Conservation (phyloP, 92 coral and sea anemone species). For the Porites lobata region DNA sequence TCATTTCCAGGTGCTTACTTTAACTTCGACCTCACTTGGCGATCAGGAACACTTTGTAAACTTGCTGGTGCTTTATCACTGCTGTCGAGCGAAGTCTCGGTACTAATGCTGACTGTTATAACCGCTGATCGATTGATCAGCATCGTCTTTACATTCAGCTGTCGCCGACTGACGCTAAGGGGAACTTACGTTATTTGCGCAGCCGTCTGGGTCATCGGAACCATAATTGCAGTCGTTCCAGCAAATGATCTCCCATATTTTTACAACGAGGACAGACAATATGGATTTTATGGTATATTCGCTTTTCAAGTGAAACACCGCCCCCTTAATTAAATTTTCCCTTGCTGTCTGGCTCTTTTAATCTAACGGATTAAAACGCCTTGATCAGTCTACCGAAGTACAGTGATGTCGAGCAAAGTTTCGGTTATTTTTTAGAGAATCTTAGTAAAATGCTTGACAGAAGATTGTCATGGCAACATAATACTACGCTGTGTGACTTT, state of each 20-base stretch:
- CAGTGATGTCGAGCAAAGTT: too few species aligned
- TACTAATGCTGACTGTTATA: constrained; percentile 66
- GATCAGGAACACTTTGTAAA: constrained; percentile 62
- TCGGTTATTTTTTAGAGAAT: too few species aligned
- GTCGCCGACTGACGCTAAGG: constrained; percentile 42
- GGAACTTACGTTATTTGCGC: constrained; percentile 44
- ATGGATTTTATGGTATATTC: constrained; percentile 62
- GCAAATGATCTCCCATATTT: constrained; percentile 48
- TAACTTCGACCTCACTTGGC: constrained; percentile 65
- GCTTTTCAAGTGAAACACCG: too few species aligned
- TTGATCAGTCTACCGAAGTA: too few species aligned
- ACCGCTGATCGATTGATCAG: constrained; percentile 73
- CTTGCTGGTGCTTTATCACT: constrained; percentile 75
- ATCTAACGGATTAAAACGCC: too few species aligned
- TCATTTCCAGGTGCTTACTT: constrained; percentile 53
- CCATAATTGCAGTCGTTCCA: constrained; percentile 53
- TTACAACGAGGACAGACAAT: constrained; percentile 44
- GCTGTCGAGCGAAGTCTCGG: constrained; percentile 77
- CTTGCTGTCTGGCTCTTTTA: too few species aligned
- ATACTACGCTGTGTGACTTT: too few species aligned
- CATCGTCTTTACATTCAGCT: constrained; percentile 65
- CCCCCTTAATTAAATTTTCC: neutral
- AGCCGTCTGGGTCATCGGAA: constrained; percentile 49
- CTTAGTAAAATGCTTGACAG: too few species aligned
- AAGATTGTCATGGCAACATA: too few species aligned